Conservation (phyloP, 2,113 vertebrate species). For the Archilochus colubris region DNA sequence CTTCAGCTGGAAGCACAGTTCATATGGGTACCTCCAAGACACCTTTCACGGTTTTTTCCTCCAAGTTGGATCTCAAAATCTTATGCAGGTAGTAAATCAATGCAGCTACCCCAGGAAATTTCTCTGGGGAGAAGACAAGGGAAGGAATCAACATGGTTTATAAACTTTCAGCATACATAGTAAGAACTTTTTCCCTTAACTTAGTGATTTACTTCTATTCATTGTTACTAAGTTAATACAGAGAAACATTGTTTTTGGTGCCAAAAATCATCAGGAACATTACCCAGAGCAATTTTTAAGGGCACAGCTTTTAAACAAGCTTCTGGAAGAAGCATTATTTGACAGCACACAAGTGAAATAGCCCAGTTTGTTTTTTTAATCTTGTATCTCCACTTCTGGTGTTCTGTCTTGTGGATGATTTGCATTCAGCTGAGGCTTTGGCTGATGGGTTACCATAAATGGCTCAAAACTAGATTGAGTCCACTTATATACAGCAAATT, state of each 20-base stretch:
- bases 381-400: conserved; percentile 47
- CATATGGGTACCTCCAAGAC: background rate
- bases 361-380: conserved; percentile 62
- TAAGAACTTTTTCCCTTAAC: conserved; percentile 44
- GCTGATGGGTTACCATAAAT: conserved; percentile 27
- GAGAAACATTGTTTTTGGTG: conserved; percentile 63
- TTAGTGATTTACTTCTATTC: conserved; percentile 67
- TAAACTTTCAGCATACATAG: conserved; percentile 50
- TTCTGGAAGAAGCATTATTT: conserved; percentile 73
- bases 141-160: conserved; percentile 49
- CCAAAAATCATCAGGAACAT: conserved; percentile 74
- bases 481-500: background rate
- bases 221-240: conserved; percentile 65
- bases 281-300: conserved; percentile 70
- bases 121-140: conserved; percentile 32
- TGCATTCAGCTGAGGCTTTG: conserved; percentile 36
- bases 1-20: background rate
- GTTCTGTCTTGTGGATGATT: conserved; percentile 29
- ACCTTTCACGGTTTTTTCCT: background rate
- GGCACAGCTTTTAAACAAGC: conserved; percentile 70
- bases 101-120: conserved; percentile 17
- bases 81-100: conserved; percentile 42
- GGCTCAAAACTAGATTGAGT: conserved; percentile 30
- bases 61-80: conserved; percentile 21
- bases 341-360: conserved; percentile 67